Base-by-base conservation (phyloP, 2,113 vertebrate species). In the Myotis lucifugus region DNA sequence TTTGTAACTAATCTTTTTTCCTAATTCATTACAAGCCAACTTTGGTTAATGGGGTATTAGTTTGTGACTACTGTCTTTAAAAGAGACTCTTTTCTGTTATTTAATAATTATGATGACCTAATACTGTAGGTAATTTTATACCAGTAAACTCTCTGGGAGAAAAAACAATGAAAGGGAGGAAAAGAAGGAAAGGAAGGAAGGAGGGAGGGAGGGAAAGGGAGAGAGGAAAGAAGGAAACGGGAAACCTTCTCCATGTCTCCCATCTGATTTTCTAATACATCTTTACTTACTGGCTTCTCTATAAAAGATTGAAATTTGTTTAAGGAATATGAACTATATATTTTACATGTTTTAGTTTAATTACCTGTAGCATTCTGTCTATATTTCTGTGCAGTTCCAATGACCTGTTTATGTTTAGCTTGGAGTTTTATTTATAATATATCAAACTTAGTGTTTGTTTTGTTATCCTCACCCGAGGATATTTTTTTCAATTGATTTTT, bases 281-380 rank as follows among this genome's bases (percentile, higher is more conserved):
- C 4, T 64, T 77, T 90, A 79, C 6, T 66, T 87, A 37, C 18
- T 69, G 37, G 34, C 29, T 79, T 90, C 87, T 90, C 69, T 84
- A 78, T 61, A 61, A 54, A 87, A 69, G 6, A 73, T 14, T 69
- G 27, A 87, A 6, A 50, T 95, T 90, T 86, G 23, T 72, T 78
- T 73, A 69, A 37, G 54, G 37, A 72, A 40, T 66, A 4, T 85
- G 37, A 92, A 27, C 27, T 73, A 42, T 48, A 3, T 69, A 37
- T 77, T 87, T 64, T 61, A 70, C 29, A 32, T 90, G n/a, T 66
- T 92, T 90, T 74, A 90, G 48, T 69, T 86, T 87, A 81, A 70
- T 91, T 96, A 48, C 15, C 34, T 74, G 1, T 74, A 70, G 73
- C 32, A 82, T 52, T 93, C 34, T 77, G 4, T 79, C 40, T 92